Conservation (phyloP, 2,113 vertebrate species). For the Tor tambroides region DNA sequence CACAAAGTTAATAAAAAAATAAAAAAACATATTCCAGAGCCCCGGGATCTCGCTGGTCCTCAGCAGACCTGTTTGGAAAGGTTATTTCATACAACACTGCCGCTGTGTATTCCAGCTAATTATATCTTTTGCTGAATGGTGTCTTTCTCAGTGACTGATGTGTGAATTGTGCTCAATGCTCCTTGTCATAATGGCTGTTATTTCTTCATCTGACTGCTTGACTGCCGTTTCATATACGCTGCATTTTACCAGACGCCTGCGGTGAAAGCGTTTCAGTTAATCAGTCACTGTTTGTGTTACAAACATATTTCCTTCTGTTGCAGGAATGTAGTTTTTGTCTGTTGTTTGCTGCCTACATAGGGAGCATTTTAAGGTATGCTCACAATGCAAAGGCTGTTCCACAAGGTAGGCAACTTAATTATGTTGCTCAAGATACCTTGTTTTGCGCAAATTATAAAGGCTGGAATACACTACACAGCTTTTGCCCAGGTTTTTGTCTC, state of each 20-base stretch:
- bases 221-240: neutral
- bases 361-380: neutral
- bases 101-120: conserved; percentile 42
- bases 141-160: conserved; percentile 35
- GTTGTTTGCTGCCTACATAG: neutral
- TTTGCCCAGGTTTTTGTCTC: neutral
- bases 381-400: neutral
- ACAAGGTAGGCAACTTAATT: neutral
- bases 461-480: neutral
- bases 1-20: neutral
- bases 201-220: conserved; percentile 48
- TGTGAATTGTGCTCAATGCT: conserved; percentile 35
- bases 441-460: neutral
- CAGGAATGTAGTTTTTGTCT: neutral
- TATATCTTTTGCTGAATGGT: conserved; percentile 23
- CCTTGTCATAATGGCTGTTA: conserved; percentile 36
- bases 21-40: neutral
- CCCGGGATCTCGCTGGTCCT: neutral
- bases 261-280: conserved; percentile 32
- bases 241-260: conserved; percentile 8
- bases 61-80: conserved; percentile 32
- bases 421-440: neutral
- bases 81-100: conserved; percentile 12
- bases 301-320: conserved; percentile 26
- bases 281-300: conserved; percentile 10